These are phyloP conservation scores for Fulica atra DNA, from an alignment of 2,113 vertebrate genomes.

Conservation along the genomic window DNA sequence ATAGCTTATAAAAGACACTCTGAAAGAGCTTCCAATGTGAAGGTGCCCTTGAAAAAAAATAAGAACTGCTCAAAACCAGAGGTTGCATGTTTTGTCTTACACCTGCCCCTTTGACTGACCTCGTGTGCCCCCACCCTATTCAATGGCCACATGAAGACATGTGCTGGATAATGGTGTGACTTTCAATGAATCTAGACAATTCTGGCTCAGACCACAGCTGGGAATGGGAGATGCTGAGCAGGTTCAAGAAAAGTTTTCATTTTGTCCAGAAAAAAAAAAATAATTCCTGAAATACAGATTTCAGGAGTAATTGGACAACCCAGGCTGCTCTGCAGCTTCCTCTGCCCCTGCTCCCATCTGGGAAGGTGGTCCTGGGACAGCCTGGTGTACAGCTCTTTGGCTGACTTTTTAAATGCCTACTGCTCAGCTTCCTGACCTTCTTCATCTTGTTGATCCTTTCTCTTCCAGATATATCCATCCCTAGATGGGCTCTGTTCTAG, in stretches of 20 bases:
- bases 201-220: background rate
- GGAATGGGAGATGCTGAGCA: background rate
- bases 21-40: background rate
- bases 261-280: background rate
- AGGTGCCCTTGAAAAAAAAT: background rate
- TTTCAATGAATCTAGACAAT: background rate
- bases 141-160: background rate
- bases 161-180: background rate
- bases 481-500: background rate
- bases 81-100: background rate
- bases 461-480: background rate
- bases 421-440: background rate
- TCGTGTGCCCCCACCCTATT: background rate
- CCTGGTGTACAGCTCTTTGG: background rate
- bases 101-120: background rate
- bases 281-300: background rate
- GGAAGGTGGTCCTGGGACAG: background rate
- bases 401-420: background rate
- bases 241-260: background rate
- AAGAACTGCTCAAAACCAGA: background rate
- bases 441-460: background rate
- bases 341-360: background rate
- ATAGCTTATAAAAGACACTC: background rate
- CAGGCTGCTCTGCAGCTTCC: background rate
- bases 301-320: background rate